These are phyloP conservation scores for Harpagus bidentatus DNA, from an alignment of 2,113 vertebrate genomes.

Conservation along the genomic window DNA sequence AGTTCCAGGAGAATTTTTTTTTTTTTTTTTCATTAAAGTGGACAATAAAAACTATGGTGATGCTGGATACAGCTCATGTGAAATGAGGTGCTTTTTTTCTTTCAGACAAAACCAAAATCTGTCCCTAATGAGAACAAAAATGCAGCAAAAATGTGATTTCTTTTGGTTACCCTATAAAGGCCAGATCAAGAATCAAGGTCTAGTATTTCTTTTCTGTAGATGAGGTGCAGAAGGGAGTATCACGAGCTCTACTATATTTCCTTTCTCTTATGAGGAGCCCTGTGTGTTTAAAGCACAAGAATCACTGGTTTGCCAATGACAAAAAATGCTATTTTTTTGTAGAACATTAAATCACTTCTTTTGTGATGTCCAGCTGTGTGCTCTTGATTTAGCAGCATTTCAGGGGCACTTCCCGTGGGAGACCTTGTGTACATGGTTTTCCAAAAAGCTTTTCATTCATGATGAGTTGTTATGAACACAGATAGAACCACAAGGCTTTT, in stretches of 20 bases:
- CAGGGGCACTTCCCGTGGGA: not conserved
- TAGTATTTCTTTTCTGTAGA: not conserved
- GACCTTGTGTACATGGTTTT: not conserved
- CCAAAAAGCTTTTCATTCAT: not conserved
- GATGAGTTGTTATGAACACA: not conserved
- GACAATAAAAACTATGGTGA: not conserved
- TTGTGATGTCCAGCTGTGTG: not conserved
- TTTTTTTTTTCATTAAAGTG: not conserved
- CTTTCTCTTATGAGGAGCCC: not conserved
- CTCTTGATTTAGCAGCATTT: not conserved
- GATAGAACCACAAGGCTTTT: not conserved
- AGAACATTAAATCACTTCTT: not conserved
- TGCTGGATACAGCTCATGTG: not conserved
- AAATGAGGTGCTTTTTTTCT: not conserved
- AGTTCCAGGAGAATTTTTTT: not conserved
- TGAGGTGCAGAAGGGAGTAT: not conserved
- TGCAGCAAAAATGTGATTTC: not conserved
- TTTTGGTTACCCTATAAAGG: not conserved
- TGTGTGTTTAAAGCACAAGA: not conserved
- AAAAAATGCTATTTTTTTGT: not conserved
- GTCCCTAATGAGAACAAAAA: not conserved
- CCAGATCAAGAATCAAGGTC: not conserved
- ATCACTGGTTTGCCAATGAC: not conserved
- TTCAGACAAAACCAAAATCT: not conserved
- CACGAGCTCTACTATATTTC: not conserved